Evolutionary conservation across 1,140 invertebrate species (phyloP), one percentile per base, ranked within the genome.

Genomic region (Diachasmimorpha longicaudata): DNA sequence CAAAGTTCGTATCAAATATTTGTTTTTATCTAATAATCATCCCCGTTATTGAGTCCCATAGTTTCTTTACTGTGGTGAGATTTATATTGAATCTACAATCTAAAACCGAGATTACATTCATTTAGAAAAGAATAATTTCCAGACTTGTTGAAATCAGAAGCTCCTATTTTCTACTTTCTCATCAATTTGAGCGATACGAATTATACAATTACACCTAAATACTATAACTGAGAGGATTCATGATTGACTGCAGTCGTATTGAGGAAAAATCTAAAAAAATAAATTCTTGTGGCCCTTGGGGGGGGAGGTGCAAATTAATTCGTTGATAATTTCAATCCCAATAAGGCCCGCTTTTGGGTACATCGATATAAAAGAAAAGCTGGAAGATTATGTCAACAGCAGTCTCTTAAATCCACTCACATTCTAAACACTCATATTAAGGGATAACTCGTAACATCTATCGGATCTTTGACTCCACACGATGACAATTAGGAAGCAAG

Each of bases 401-500:
- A 63, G 58, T 63, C 58, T 63, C 58, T 63, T 63, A 63, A 63
- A 63, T 63, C 58, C 58, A 25, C 23, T 25, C 58, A 63, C 23
- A 31, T 11, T 58, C 21, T 63, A 63, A 55, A 55, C 48, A 63
- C 58, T 63, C 13, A 52, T 16, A 52, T 52, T 52, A 52, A 52
- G 5, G 16, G 19, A 52, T 16, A 52, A 16, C 16, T 52, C 48
- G 16, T 16, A 16, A 72, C 23, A 58, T 72, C 48, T 16, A 55
- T 58, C 10, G 9, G 69, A 21, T 1, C 16, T 48, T 6, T 31
- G 31, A 19, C 11, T 66, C 25, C 31, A 10, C n/a, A 31, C 19
- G 0, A 11, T n/a, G 16, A 39, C 11, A 37, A 39, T 79, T 84
- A 84, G 13, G 81, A 83, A 66, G 81, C 81, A 6, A 82, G 70